phyloP scores from a whole-genome alignment of 2,888 invertebrate genomes.

The Drosophila histrio region DNA sequence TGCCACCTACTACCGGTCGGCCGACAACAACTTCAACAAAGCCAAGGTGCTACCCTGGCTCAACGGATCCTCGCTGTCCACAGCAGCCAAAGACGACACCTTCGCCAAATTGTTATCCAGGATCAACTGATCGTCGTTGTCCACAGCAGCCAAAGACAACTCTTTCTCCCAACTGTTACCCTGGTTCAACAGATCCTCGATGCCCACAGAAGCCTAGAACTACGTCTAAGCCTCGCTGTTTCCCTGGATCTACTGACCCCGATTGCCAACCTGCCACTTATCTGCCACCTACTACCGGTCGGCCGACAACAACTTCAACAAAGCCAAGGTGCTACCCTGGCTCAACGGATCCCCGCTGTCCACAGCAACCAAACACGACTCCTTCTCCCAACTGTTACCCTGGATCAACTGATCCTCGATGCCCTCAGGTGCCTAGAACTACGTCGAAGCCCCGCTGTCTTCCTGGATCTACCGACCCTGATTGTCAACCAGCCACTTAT shows the following conservation, averaged over 20 bases:
- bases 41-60: slow-evolving; percentile 17
- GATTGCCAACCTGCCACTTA: background rate
- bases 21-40: slow-evolving; percentile 6
- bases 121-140: slow-evolving; percentile 23
- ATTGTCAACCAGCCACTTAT: slow-evolving; percentile 16
- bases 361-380: background rate
- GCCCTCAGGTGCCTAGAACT: slow-evolving; percentile 8
- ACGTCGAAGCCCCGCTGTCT: slow-evolving; percentile 8
- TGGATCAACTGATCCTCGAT: slow-evolving; percentile 80
- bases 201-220: too few species aligned
- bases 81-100: slow-evolving; percentile 13
- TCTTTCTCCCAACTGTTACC: too few species aligned
- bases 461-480: slow-evolving; percentile 79
- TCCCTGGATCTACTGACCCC: slow-evolving; percentile 10
- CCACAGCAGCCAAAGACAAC: slow-evolving; percentile 7
- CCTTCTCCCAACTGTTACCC: slow-evolving; percentile 56
- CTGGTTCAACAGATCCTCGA: too few species aligned
- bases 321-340: slow-evolving; percentile 40
- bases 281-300: background rate
- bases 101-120: background rate
- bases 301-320: background rate
- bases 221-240: too few species aligned
- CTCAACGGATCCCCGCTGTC: slow-evolving; percentile 10
- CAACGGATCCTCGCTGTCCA: slow-evolving; percentile 19
- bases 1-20: background rate